phyloP scores from a whole-genome alignment of 2,888 invertebrate species.

The Rotaria magnacalcarata region DNA sequence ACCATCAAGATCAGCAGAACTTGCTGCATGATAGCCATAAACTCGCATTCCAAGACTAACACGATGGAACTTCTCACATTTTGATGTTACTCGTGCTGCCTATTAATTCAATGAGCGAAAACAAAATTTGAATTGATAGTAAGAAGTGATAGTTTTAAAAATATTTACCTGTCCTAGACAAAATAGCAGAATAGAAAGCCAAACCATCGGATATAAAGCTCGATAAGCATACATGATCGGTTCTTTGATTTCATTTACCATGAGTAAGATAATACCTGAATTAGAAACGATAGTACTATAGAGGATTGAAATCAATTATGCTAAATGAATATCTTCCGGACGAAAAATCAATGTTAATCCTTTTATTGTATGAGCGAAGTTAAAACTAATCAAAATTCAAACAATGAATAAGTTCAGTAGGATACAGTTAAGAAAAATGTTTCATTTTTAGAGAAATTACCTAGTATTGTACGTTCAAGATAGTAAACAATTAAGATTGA shows the following conservation, averaged over 20 bases:
- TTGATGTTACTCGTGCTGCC: constrained; percentile 58
- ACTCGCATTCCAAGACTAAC: constrained; percentile 57
- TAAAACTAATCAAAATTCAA: too few relatives aligned
- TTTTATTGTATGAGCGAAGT: too few relatives aligned
- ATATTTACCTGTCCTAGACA: constrained; percentile 55
- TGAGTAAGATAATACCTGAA: constrained; percentile 53
- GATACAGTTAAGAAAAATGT: too few relatives aligned
- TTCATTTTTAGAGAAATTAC: constrained; percentile 47
- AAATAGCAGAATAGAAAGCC: constrained; percentile 53
- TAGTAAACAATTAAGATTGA: constrained; percentile 54
- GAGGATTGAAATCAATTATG: too few relatives aligned
- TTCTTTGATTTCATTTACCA: constrained; percentile 51
- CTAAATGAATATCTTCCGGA: too few relatives aligned
- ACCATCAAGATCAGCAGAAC: constrained; percentile 56
- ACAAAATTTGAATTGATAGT: not conserved
- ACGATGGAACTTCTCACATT: constrained; percentile 55
- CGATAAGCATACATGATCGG: constrained; percentile 54
- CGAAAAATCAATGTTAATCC: too few relatives aligned
- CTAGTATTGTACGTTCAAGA: constrained; percentile 55
- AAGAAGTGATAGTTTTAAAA: too few relatives aligned
- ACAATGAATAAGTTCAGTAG: too few relatives aligned
- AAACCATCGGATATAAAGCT: constrained; percentile 53
- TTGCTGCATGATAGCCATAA: constrained; percentile 56
- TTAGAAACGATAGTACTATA: too few relatives aligned
- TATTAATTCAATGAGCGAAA: constrained; percentile 47